A percentile compares a stretch with the other conserved stretches of the same genome.
Evolutionary conservation across 1,140 invertebrate genomes (phyloP).

Genomic region (Philopotamus ludificatus): DNA sequence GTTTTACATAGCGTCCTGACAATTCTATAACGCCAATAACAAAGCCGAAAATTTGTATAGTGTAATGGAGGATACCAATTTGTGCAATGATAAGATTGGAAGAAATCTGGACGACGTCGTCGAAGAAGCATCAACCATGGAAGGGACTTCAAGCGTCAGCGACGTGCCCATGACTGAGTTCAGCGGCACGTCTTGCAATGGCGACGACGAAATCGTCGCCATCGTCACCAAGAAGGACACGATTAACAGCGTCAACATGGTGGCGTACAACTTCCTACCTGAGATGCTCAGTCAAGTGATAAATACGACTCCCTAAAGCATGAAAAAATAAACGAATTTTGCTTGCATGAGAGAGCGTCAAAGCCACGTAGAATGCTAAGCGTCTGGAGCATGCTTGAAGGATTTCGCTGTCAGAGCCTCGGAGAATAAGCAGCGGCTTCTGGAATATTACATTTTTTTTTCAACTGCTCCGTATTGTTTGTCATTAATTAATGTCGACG

Average conservation of each 20-base stretch:
- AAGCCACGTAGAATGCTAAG: not conserved
- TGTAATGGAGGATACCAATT: slow-evolving; percentile 55
- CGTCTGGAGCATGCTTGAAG: slow-evolving; percentile 3
- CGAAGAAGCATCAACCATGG: slow-evolving; percentile 36
- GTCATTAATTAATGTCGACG: slow-evolving; percentile 8
- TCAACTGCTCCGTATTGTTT: not conserved
- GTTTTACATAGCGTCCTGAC: slow-evolving; percentile 58
- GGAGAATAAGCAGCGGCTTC: not conserved
- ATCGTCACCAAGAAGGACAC: slow-evolving; percentile 56
- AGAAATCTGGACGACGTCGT: slow-evolving; percentile 33
- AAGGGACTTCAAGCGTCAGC: slow-evolving; percentile 33
- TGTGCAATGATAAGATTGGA: slow-evolving; percentile 23
- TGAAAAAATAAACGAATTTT: not conserved
- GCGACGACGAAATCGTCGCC: slow-evolving; percentile 54
- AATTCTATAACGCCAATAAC: slow-evolving; percentile 52
- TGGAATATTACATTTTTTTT: slow-evolving; percentile 5
- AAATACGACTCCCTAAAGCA: slow-evolving; percentile 12
- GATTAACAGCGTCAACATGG: slow-evolving; percentile 51
- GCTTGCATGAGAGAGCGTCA: not conserved
- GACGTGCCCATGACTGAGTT: slow-evolving; percentile 35
- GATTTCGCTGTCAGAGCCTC: slow-evolving; percentile 3
- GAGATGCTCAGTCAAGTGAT: slow-evolving; percentile 41
- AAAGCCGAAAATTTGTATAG: slow-evolving; percentile 57
- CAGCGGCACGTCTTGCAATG: slow-evolving; percentile 43
- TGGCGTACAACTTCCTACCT: slow-evolving; percentile 54